Base-by-base conservation (phyloP, 2,888 invertebrate genomes). In the Microctonus aethiopoides region DNA sequence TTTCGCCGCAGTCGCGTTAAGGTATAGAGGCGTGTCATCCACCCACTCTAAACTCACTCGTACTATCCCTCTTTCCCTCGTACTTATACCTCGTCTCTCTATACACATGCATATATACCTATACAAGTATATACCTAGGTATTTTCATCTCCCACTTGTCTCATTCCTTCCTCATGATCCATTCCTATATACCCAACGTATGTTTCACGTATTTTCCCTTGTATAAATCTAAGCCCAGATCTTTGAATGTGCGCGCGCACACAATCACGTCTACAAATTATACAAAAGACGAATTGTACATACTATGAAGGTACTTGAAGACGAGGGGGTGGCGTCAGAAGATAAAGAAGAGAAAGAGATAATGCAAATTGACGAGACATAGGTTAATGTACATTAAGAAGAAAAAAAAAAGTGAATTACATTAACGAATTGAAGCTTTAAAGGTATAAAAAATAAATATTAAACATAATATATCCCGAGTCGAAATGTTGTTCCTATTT, bases 1-100 rank as follows among this genome's bases (percentile, higher is more conserved):
- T 84, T 81, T 78, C 81, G 82, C 82, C 83, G 83, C 84, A 83
- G 82, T 80, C 82, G 81, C 77, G 79, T 80, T 80, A 77, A 57
- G 80, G 81, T 83, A 83, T 46, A 46, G 46, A 46, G 82, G 82
- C 82, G 83, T 83, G 83, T 82, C 83, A 79, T 71, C 78, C 77
- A 73, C 73, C 76, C 72, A 68, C 68, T 57, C 56, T 41, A 56
- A 65, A 67, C 64, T 71, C 62, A 52, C 66, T 62, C 41, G 66
- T 46, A 66, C 41, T 66, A 56, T 62, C 52, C 69, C 52, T 61
- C 67, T 36, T 56, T 60, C 22, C 52, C 64, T 65, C 52, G 26
- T 22, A 32, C 46, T 26, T 60, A 60, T 36, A 41, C 67, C 59
- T 51, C 34, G 36, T 51, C 32, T 16, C 16, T 29, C 56, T 51